Conservation (phyloP, 2,888 invertebrate species). For the Ophion ellenae region DNA sequence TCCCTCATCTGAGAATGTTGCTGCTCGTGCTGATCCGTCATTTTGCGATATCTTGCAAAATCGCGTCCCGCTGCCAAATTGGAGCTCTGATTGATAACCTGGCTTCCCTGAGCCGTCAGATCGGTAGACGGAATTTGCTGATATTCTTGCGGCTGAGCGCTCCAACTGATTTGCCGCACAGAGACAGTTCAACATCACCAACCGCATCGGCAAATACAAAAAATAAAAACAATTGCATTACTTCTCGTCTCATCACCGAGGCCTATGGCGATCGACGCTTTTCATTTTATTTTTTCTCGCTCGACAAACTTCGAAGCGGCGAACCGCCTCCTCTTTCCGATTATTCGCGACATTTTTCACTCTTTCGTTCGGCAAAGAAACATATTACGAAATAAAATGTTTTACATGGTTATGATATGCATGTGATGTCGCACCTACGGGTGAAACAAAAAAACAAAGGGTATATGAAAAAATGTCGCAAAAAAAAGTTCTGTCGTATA, state of each 20-base stretch:
- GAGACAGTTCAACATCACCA: conserved; percentile 77
- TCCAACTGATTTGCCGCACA: conserved; percentile 78
- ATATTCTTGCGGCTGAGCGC: conserved; percentile 71
- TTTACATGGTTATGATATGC: conserved; percentile 67
- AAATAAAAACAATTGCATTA: conserved; percentile 84
- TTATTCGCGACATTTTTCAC: conserved; percentile 62
- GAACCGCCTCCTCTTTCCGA: neutral
- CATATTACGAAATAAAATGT: conserved; percentile 82
- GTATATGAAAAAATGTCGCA: conserved; percentile 71
- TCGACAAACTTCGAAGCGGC: conserved; percentile 31
- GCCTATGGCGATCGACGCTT: conserved; percentile 69
- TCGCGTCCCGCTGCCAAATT: conserved; percentile 67
- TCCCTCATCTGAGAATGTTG: conserved; percentile 75
- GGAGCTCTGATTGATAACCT: conserved; percentile 25
- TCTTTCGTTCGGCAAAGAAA: conserved; percentile 73
- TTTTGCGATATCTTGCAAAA: conserved; percentile 73
- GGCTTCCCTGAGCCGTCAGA: conserved; percentile 35
- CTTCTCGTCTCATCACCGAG: conserved; percentile 76
- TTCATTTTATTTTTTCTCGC: conserved; percentile 60
- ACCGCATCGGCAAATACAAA: conserved; percentile 83
- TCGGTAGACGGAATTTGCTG: conserved; percentile 61
- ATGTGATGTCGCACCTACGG: conserved; percentile 82
- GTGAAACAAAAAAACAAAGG: conserved; percentile 83
- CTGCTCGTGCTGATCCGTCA: conserved; percentile 81
- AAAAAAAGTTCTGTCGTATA: conserved; percentile 44